Evolutionary conservation across 2,888 invertebrate species (phyloP).

Genomic region (Drosophila histrio): DNA sequence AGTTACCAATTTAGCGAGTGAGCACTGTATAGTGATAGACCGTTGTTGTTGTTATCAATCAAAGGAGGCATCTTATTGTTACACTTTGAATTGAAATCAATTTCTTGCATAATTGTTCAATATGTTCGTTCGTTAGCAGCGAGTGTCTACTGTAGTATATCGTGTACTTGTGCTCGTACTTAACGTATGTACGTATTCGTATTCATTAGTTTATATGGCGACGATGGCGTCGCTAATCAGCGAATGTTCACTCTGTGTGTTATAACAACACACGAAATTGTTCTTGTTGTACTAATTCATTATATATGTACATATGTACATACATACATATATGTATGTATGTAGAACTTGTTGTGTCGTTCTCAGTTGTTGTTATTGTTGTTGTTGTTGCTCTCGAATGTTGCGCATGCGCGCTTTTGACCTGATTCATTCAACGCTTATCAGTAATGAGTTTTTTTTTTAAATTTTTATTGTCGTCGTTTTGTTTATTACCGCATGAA

Average conservation of each 20-base stretch:
- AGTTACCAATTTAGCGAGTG: background rate
- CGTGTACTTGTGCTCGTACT: background rate
- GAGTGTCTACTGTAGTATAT: slow-evolving; percentile 2
- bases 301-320: slow-evolving; percentile 14
- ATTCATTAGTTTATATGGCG: slow-evolving; percentile 2
- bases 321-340: slow-evolving; percentile 15
- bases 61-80: too few species aligned
- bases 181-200: background rate
- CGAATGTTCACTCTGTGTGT: slow-evolving; percentile 1
- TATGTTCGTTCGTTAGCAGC: background rate
- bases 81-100: background rate
- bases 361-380: slow-evolving; percentile 2
- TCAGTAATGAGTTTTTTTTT: slow-evolving; percentile 39
- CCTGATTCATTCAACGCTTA: slow-evolving; percentile 64
- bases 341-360: slow-evolving; percentile 14
- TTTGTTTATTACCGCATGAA: slow-evolving; percentile 3
- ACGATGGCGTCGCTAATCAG: slow-evolving; percentile 42
- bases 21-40: background rate
- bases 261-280: background rate
- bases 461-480: slow-evolving; percentile 4
- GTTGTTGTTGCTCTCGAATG: slow-evolving; percentile 30
- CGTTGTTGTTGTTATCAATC: background rate
- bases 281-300: slow-evolving; percentile 18
- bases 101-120: background rate
- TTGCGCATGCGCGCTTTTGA: slow-evolving; percentile 72